Base-by-base conservation (phyloP, 2,888 invertebrate species). In the Leuctra nigra region DNA sequence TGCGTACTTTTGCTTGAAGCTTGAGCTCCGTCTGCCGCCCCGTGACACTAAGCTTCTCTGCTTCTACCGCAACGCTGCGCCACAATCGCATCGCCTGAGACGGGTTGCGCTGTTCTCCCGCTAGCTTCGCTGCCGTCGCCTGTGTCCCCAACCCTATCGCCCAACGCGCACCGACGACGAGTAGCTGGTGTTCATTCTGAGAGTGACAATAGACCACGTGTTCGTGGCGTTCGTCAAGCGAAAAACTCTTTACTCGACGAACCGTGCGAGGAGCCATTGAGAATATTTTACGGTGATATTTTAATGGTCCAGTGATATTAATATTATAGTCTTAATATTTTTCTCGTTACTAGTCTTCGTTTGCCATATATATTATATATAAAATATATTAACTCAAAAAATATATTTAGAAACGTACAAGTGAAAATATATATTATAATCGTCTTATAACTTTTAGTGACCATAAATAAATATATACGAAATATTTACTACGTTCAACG, bases 11-110 rank as follows among this genome's bases (percentile, higher is more conserved):
- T 20, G 16, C 18, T 74, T 73, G 73, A 72, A 72, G 69, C 75
- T 73, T 75, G 73, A 75, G 74, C 75, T 75, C 74, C 76, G 75
- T 75, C 55, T 55, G 54, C 58, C 59, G 65, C 68, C 59, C 56
- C 39, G 58, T 58, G 53, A 61, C 47, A n/a, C 62, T 55, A 56
- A 60, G 57, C 62, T 58, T 22, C 41, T 52, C 50, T 38, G 41
- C 44, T 23, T 4, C 22, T n/a, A n/a, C 22, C 11, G 20, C 44
- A 23, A 20, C 44, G 23, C 44, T 9, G 41, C 57, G 14, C 41
- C 52, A 35, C 39, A 29, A 36, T 44, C 39, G 44, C 41, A 53
- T 44, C 47, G 38, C 35, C 47, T 44, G 46, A 25, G 44, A 36
- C n/a, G 29, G n/a, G n/a, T n/a, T n/a, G n/a, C n/a, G n/a, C n/a